phyloP scores from a whole-genome alignment of 2,797 vertebrate genomes.

The Percopsis omiscomaycus region DNA sequence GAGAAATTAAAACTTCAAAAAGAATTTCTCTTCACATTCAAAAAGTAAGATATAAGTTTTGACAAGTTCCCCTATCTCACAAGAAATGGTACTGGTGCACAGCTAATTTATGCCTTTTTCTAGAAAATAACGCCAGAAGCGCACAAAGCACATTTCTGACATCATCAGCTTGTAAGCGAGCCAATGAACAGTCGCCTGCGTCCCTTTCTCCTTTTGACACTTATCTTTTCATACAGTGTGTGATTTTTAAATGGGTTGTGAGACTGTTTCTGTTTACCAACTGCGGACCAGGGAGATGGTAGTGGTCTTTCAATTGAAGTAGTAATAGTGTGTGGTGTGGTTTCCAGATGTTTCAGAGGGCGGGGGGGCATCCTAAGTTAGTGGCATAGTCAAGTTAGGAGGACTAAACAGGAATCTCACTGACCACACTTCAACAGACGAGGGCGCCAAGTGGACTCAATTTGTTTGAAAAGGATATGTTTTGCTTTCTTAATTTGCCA shows the following conservation, averaged over 20 bases:
- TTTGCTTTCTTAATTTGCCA: conserved; percentile 4
- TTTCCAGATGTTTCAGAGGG: conserved; percentile 3
- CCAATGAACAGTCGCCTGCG: conserved; percentile 4
- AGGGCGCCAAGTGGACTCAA: conserved; percentile 31
- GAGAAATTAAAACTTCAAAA: conserved; percentile 19
- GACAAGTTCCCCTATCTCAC: conserved; percentile 18
- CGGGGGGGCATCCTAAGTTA: conserved; percentile 3
- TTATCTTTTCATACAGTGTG: not conserved
- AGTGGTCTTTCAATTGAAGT: conserved; percentile 15
- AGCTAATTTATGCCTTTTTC: not conserved
- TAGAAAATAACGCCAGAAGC: conserved; percentile 7
- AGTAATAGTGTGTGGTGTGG: conserved; percentile 8
- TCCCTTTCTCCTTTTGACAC: conserved; percentile 8
- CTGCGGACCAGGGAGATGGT: not conserved
- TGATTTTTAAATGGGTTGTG: conserved; percentile 6
- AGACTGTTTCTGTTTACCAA: conserved; percentile 11
- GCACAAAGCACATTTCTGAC: conserved; percentile 9
- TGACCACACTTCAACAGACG: conserved; percentile 50
- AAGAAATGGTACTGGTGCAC: conserved; percentile 10
- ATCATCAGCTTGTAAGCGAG: conserved; percentile 5
- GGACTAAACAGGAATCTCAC: conserved; percentile 24
- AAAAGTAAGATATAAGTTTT: conserved; percentile 16
- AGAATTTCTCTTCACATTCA: conserved; percentile 9
- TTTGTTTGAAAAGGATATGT: conserved; percentile 45
- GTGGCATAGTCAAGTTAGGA: conserved; percentile 6